Evolutionary conservation across 1,140 invertebrate genomes (phyloP).

Genomic region (Elymnias hypermnestra): DNA sequence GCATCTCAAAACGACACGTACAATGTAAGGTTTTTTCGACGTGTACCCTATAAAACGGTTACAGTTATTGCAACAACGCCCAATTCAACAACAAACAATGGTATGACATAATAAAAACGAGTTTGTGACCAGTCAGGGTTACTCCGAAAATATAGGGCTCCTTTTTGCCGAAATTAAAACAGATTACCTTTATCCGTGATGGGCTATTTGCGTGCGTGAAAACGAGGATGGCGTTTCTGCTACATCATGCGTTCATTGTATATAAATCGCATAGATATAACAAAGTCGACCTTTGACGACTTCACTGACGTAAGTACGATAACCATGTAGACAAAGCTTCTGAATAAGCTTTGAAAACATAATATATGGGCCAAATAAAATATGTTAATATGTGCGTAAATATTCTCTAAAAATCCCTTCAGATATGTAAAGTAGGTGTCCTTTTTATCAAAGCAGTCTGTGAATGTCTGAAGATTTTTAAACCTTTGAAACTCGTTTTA

Average conservation of each 20-base stretch:
- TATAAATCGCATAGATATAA: too few species aligned
- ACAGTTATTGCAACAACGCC: slow-evolving; percentile 9
- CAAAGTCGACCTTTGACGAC: too few species aligned
- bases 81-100: slow-evolving; percentile 15
- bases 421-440: too few species aligned
- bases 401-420: too few species aligned
- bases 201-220: slow-evolving; percentile 45
- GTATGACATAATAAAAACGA: slow-evolving; percentile 17
- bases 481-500: too few species aligned
- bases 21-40: not conserved
- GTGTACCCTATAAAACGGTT: slow-evolving; percentile 1
- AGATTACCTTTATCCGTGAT: slow-evolving; percentile 44
- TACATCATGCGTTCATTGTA: slow-evolving; percentile 17
- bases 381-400: too few species aligned
- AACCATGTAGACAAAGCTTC: too few species aligned
- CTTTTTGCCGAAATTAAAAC: slow-evolving; percentile 51
- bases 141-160: slow-evolving; percentile 33
- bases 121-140: slow-evolving; percentile 4
- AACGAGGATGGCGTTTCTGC: slow-evolving; percentile 27
- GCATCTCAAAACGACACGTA: not conserved
- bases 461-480: too few species aligned
- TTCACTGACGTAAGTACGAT: too few species aligned
- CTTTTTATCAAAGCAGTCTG: too few species aligned
- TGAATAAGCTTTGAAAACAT: too few species aligned
- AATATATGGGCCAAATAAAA: too few species aligned